Base-by-base conservation (phyloP, 2,797 vertebrate species). In the Chromis chromis region DNA sequence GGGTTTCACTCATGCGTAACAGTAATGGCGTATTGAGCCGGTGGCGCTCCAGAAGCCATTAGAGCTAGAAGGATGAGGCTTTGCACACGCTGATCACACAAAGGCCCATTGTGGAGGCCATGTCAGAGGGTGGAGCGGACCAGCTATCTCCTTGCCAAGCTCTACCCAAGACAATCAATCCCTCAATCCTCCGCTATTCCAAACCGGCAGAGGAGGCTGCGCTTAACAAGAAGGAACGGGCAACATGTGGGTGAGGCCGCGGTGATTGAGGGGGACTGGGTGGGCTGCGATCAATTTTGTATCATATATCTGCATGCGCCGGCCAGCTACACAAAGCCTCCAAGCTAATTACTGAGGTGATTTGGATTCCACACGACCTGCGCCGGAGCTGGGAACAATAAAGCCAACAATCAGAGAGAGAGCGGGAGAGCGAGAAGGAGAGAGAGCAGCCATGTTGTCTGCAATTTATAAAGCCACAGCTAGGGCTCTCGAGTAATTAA, bases 301-400 rank as follows among this genome's bases (percentile, higher is more conserved):
- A 86, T 92, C 90, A 79, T 91, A 90, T 92, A 91, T 93, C 90
- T 87, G 87, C 85, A 76, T 12, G 76, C 52, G 36, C 21, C 61
- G 84, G 82, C 81, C 81, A 56, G 82, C 79, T 80, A 75, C 86
- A 89, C 83, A 88, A 89, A 86, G 84, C 87, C 87, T 89, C 86
- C 24, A 28, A 90, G 93, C 92, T 94, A 92, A 93, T 94, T 94
- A 94, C 87, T 60, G 84, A 82, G 73, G 86, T 78, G 83, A 91
- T 91, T 90, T 91, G 89, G 91, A 91, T 89, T 82, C 86, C 70
- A 79, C 79, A 86, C 82, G 81, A 91, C 87, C 86, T 73, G 83
- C 87, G 76, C 70, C 86, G 70, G 88, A 89, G 90, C 79, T 33
- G 82, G 74, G 88, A 90, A 93, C 92, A 93, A 91, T 93, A 92